These are phyloP conservation scores for Podabrus alpinus DNA, from an alignment of 2,888 invertebrate genomes.

Conservation along the genomic window DNA sequence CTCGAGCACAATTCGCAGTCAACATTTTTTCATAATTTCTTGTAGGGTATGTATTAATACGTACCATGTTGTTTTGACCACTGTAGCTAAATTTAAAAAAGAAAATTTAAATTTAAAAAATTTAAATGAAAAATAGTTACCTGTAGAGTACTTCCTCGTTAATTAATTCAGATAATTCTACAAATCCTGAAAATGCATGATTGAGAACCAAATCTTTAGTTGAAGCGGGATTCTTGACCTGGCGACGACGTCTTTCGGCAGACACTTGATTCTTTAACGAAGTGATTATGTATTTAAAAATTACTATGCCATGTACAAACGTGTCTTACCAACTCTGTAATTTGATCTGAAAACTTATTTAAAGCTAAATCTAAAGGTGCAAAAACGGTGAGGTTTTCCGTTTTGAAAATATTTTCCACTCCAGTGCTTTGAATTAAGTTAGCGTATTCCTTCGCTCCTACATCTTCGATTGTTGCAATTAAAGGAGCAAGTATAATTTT, in stretches of 20 bases:
- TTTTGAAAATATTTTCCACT: slow-evolving; percentile 56
- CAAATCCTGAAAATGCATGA: slow-evolving; percentile 63
- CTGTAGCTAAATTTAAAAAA: slow-evolving; percentile 34
- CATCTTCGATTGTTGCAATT: slow-evolving; percentile 60
- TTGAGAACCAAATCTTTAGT: slow-evolving; percentile 60
- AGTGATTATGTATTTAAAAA: slow-evolving; percentile 7
- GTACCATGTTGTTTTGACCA: slow-evolving; percentile 58
- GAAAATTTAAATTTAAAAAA: neutral
- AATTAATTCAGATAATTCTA: slow-evolving; percentile 61
- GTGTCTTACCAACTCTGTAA: slow-evolving; percentile 59
- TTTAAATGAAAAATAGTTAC: slow-evolving; percentile 35
- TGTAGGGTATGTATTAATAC: slow-evolving; percentile 63
- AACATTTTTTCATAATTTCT: slow-evolving; percentile 56
- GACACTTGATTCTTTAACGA: slow-evolving; percentile 57
- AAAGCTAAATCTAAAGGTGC: slow-evolving; percentile 67
- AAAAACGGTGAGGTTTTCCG: slow-evolving; percentile 65
- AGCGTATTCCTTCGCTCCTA: slow-evolving; percentile 64
- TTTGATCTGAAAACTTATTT: slow-evolving; percentile 59
- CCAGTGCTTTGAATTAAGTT: slow-evolving; percentile 59
- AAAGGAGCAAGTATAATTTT: slow-evolving; percentile 63
- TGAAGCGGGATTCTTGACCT: slow-evolving; percentile 49
- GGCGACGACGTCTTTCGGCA: slow-evolving; percentile 35
- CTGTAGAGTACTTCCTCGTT: slow-evolving; percentile 61
- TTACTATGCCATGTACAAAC: neutral
- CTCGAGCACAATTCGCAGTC: slow-evolving; percentile 71